These are phyloP conservation scores for Standfussiana lucernea DNA, from an alignment of 2,888 invertebrate genomes.

Conservation along the genomic window DNA sequence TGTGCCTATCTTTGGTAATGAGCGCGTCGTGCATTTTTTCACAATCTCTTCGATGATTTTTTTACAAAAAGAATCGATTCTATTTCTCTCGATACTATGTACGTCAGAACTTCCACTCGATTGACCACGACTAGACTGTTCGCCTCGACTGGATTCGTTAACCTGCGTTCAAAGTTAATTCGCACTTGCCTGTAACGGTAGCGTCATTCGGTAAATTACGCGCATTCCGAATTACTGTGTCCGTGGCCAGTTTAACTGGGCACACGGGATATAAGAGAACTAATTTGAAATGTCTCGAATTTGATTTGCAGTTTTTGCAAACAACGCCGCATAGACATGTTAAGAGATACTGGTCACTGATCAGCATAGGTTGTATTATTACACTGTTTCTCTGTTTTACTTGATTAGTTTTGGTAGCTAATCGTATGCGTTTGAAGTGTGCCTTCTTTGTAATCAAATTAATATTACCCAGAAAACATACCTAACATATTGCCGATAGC, in stretches of 20 bases:
- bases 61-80: no score
- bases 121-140: slow-evolving; percentile 21
- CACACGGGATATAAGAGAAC: background rate
- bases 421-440: background rate
- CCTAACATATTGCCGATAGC: background rate
- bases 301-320: background rate
- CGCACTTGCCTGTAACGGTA: slow-evolving; percentile 46
- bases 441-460: slow-evolving; percentile 1
- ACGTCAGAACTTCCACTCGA: slow-evolving; percentile 30
- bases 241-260: slow-evolving; percentile 1
- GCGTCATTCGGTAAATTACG: slow-evolving; percentile 34
- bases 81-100: slow-evolving; percentile 4
- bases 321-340: background rate
- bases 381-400: background rate
- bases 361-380: background rate
- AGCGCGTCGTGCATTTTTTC: no score
- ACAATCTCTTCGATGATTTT: no score
- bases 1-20: no score
- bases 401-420: background rate
- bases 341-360: background rate
- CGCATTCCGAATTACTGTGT: slow-evolving; percentile 18
- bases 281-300: background rate
- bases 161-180: slow-evolving; percentile 45
- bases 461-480: background rate
- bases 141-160: slow-evolving; percentile 24